These are phyloP conservation scores for Arctia plantaginis DNA, from an alignment of 2,888 invertebrate species.

Conservation along the genomic window DNA sequence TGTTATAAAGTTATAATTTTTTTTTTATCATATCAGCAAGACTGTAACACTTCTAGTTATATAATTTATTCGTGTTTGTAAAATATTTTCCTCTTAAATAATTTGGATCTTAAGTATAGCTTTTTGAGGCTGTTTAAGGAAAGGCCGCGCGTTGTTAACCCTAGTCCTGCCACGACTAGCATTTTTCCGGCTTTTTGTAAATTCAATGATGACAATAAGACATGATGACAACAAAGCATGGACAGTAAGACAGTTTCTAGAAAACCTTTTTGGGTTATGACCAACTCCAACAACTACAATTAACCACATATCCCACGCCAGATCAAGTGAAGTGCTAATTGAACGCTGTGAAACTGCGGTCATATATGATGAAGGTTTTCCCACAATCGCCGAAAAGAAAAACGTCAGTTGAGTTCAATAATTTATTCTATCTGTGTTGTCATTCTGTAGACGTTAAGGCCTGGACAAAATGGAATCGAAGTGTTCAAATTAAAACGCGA, in stretches of 20 bases:
- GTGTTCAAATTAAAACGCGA: constrained; percentile 51
- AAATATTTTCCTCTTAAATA: too few species aligned
- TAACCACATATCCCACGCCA: too few species aligned
- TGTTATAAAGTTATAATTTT: too few species aligned
- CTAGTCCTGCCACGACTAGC: background rate
- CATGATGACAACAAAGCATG: too few species aligned
- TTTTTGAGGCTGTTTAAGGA: background rate
- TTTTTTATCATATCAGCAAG: too few species aligned
- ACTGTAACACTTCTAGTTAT: too few species aligned
- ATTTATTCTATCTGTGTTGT: background rate
- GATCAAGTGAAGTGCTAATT: too few species aligned
- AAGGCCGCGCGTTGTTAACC: background rate
- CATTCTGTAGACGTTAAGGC: background rate
- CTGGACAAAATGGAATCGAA: constrained; percentile 32
- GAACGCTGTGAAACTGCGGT: background rate
- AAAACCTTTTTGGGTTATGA: too few species aligned
- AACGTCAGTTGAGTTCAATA: background rate
- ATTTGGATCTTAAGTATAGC: background rate
- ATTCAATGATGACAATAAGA: too few species aligned
- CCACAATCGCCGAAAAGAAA: background rate
- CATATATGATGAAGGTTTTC: background rate
- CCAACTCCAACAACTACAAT: too few species aligned
- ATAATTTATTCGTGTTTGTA: too few species aligned
- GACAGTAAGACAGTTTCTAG: too few species aligned
- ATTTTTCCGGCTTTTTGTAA: background rate